Evolutionary conservation across 2,797 vertebrate genomes (phyloP), one percentile per base, ranked within the genome.

Genomic region (Squalus acanthias): DNA sequence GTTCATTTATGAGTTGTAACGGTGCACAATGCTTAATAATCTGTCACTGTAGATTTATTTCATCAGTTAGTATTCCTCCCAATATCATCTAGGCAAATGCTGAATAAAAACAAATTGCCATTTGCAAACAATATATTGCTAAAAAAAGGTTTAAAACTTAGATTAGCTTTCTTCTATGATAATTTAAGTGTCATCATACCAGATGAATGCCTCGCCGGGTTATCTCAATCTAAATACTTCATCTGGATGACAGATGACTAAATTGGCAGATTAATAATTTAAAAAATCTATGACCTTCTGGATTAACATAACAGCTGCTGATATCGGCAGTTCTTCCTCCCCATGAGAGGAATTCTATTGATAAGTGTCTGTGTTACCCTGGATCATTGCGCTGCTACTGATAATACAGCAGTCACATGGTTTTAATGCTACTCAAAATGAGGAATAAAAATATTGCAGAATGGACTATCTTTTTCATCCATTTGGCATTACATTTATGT

Each of bases 1-100:
- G 67, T 95, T 95, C 70, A 95, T 50, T 95, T 95, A 95, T 39
- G n/a, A 95, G 20, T 70, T 70, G 92, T 50, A 95, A 26, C 10
- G 10, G 39, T 39, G 67, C 65, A 70, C 20, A 46, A 50, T 69
- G 39, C 33, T 95, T 50, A 12, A 70, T 70, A 50, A 69, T 70
- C n/a, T 95, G 92, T 70, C 65, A 95, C 10, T 95, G 22, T 13
- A 13, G 67, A 70, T 70, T 50, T 46, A 95, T 70, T 70, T 24
- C n/a, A 50, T 12, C 24, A 24, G 22, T 95, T 46, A 33, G n/a
- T 95, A 46, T 39, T 39, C 65, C 39, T 50, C 67, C 8, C 22
- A 70, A 39, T 93, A 29, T 69, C n/a, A 39, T 24, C n/a, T 9
- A 93, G 7, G n/a, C 63, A 8, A 94, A n/a, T 3, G 3, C 33